A percentile compares a stretch with the other conserved stretches of the same genome.
These are phyloP conservation scores for Zaprionus tsacasi DNA, from an alignment of 1,140 invertebrate species.

Conservation along the genomic window DNA sequence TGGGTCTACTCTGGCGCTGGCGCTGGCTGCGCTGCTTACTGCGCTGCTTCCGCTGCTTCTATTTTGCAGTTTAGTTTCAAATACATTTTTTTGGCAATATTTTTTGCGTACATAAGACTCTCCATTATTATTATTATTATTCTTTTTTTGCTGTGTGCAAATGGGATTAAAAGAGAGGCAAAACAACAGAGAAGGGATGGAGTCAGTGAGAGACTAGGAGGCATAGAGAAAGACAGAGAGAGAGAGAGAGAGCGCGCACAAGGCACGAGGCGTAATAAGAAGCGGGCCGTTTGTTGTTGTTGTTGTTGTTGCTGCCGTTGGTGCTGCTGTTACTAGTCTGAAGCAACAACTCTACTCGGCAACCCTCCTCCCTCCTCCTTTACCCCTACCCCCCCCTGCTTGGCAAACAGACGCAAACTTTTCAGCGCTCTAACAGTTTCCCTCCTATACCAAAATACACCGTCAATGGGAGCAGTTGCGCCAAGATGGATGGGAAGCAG, in stretches of 20 bases:
- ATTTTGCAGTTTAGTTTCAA: constrained; percentile 82
- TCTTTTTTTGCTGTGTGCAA: constrained; percentile 37
- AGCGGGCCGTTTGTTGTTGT: constrained; percentile 9
- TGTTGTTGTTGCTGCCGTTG: constrained; percentile 15
- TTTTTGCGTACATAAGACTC: constrained; percentile 73
- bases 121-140: constrained; percentile 71
- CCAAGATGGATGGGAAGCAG: constrained; percentile 1
- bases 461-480: constrained; percentile 20
- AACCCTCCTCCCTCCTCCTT: neutral
- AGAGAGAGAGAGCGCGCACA: constrained; percentile 6
- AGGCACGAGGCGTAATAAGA: constrained; percentile 30
- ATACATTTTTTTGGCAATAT: constrained; percentile 70
- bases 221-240: constrained; percentile 3
- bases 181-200: constrained; percentile 6
- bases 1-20: neutral
- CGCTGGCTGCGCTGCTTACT: neutral
- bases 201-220: constrained; percentile 3
- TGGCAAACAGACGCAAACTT: constrained; percentile 54
- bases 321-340: constrained; percentile 30
- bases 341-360: constrained; percentile 27
- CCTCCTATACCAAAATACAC: constrained; percentile 43
- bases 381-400: neutral
- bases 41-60: constrained; percentile 42
- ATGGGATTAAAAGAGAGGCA: constrained; percentile 41
- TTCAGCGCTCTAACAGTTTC: constrained; percentile 58